A percentile compares a stretch with the other conserved stretches of the same genome.
Conservation (phyloP, 1,140 invertebrate genomes). For the Forficula auricularia region DNA sequence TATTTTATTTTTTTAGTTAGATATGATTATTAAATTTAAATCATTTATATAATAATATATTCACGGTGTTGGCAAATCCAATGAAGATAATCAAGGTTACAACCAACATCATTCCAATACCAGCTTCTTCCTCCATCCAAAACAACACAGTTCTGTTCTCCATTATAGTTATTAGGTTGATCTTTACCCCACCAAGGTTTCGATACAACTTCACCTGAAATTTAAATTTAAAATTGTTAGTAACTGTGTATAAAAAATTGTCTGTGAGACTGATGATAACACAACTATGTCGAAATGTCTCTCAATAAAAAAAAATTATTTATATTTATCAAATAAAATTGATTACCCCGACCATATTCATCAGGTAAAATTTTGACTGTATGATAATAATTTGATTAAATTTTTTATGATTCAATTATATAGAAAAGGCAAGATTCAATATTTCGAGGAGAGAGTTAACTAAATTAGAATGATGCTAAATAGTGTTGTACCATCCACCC, state of each 20-base stretch:
- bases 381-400: no score
- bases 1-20: conserved; percentile 2
- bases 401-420: no score
- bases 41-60: conserved; percentile 20
- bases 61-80: conserved; percentile 84
- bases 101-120: conserved; percentile 90
- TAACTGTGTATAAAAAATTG: no score
- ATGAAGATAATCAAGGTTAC: conserved; percentile 77
- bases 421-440: no score
- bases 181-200: conserved; percentile 78
- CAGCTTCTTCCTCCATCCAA: conserved; percentile 73
- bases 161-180: conserved; percentile 89
- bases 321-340: conserved; percentile 8
- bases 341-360: no score
- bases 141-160: conserved; percentile 84
- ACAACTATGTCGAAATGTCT: no score
- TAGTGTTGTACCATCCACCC: conserved; percentile 82
- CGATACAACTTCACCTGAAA: conserved; percentile 49
- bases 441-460: no score
- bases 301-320: conserved; percentile 15
- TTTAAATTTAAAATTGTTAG: no score
- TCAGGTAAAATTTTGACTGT: no score
- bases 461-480: no score
- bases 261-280: no score
- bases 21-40: not conserved